Conservation (phyloP, 2,113 vertebrate genomes). For the Perca flavescens region DNA sequence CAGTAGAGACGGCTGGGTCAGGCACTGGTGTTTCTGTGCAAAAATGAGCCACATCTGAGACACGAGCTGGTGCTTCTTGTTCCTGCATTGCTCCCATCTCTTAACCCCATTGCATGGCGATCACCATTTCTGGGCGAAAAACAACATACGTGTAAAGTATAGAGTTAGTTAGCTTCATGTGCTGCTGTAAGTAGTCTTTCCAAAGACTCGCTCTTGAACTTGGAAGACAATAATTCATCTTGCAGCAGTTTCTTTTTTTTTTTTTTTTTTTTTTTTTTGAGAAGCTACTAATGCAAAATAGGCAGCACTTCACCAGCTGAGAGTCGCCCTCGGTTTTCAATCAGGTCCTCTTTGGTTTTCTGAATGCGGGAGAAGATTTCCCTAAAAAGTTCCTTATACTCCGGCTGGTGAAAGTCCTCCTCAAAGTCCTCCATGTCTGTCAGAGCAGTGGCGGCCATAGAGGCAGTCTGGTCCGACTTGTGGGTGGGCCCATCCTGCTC, state of each 20-base stretch:
- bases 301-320: conserved; percentile 28
- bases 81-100: conserved; percentile 42
- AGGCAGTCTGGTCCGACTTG: conserved; percentile 87
- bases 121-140: conserved; percentile 39
- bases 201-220: neutral
- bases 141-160: conserved; percentile 18
- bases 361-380: conserved; percentile 95
- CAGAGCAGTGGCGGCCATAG: conserved; percentile 17
- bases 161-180: neutral
- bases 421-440: conserved; percentile 35
- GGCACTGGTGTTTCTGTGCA: conserved; percentile 78
- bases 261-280: neutral
- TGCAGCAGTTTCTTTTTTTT: neutral
- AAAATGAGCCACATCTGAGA: conserved; percentile 32
- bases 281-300: conserved; percentile 9
- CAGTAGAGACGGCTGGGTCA: conserved; percentile 35
- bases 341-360: conserved; percentile 94
- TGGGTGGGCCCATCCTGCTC: conserved; percentile 74
- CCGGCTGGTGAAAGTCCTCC: conserved; percentile 80
- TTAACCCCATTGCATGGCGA: conserved; percentile 7
- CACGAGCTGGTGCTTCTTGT: conserved; percentile 32
- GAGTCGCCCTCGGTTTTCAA: conserved; percentile 82
- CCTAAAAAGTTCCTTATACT: conserved; percentile 94
- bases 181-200: conserved; percentile 17
- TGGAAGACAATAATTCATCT: conserved; percentile 16